phyloP scores from a whole-genome alignment of 2,113 vertebrate species.

The Castor canadensis region DNA sequence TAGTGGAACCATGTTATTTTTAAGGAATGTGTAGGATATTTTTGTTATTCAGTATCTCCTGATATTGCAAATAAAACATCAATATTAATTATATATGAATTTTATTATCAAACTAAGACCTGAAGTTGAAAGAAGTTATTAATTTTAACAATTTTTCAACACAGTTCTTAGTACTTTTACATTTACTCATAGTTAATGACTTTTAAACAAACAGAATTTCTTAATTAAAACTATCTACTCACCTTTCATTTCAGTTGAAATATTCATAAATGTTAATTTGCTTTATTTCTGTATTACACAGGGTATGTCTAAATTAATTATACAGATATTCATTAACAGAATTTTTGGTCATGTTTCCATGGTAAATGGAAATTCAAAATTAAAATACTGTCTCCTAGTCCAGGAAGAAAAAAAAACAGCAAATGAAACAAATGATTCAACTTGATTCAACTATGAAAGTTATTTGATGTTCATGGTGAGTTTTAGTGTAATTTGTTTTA shows the following conservation, averaged over 20 bases:
- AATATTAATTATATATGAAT: neutral
- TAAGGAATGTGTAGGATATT: slow-evolving; percentile 28
- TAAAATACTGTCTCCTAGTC: slow-evolving; percentile 78
- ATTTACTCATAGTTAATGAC: slow-evolving; percentile 62
- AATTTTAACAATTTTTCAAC: slow-evolving; percentile 60
- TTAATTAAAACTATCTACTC: slow-evolving; percentile 78
- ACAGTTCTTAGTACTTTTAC: slow-evolving; percentile 67
- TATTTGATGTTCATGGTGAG: slow-evolving; percentile 55
- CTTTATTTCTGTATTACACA: slow-evolving; percentile 80
- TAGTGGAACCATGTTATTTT: slow-evolving; percentile 23
- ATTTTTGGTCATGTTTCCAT: slow-evolving; percentile 80
- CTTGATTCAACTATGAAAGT: slow-evolving; percentile 70
- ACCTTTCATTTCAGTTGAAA: slow-evolving; percentile 76
- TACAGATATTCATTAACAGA: slow-evolving; percentile 79
- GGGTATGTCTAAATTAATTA: slow-evolving; percentile 81
- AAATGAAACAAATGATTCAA: slow-evolving; percentile 78
- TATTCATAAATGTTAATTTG: slow-evolving; percentile 81
- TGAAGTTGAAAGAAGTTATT: slow-evolving; percentile 59
- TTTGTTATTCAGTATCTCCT: slow-evolving; percentile 41
- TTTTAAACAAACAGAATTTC: slow-evolving; percentile 74
- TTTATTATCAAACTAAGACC: slow-evolving; percentile 63
- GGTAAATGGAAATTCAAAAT: slow-evolving; percentile 81
- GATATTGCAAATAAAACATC: slow-evolving; percentile 15
- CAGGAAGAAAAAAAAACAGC: slow-evolving; percentile 79
- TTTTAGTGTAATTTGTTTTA: slow-evolving; percentile 32